Conservation (phyloP, 1,140 invertebrate species). For the Drosophila bifasciata region DNA sequence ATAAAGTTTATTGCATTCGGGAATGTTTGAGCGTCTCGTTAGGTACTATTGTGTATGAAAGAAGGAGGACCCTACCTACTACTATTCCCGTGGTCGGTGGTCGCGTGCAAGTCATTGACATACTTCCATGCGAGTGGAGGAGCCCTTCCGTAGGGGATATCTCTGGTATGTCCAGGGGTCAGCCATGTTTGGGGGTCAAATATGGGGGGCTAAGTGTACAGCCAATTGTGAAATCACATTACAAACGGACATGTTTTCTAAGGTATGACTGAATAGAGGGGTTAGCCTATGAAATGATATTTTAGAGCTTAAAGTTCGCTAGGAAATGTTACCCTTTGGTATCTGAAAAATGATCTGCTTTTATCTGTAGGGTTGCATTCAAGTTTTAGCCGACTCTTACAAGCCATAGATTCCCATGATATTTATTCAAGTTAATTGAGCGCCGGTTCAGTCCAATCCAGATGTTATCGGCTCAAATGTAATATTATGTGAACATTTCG, state of each 20-base stretch:
- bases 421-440: slow-evolving; percentile 19
- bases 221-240: neutral
- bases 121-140: slow-evolving; percentile 41
- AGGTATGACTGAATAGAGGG: no score
- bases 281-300: no score
- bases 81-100: slow-evolving; percentile 3
- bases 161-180: slow-evolving; percentile 13
- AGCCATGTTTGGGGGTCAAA: slow-evolving; percentile 24
- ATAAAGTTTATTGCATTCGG: slow-evolving; percentile 61
- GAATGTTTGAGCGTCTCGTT: slow-evolving; percentile 2
- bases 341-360: no score
- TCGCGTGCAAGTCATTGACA: slow-evolving; percentile 68
- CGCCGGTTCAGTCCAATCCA: slow-evolving; percentile 18
- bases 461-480: slow-evolving; percentile 7
- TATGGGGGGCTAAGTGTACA: slow-evolving; percentile 7
- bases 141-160: slow-evolving; percentile 14
- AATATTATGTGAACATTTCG: neutral
- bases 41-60: neutral
- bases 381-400: no score
- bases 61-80: slow-evolving; percentile 9
- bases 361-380: no score
- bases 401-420: neutral
- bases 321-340: no score
- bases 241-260: no score
- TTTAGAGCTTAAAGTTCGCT: no score